phyloP scores from a whole-genome alignment of 2,888 invertebrate species.

The Harpagoxenus sublaevis region DNA sequence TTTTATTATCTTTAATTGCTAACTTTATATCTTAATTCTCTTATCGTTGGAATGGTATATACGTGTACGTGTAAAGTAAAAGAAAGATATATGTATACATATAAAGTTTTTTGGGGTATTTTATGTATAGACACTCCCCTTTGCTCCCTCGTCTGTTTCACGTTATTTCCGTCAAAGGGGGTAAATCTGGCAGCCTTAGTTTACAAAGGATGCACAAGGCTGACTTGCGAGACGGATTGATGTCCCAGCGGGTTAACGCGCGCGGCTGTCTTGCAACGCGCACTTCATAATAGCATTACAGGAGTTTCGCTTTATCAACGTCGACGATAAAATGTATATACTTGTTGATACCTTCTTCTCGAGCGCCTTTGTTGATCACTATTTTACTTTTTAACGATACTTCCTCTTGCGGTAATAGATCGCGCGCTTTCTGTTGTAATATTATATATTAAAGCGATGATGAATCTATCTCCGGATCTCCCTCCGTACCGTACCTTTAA shows the following conservation, averaged over 20 bases:
- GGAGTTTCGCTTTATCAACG: conserved; percentile 51
- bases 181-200: conserved; percentile 24
- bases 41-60: neutral
- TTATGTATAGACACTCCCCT: neutral
- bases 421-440: conserved; percentile 20
- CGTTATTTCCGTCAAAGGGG: conserved; percentile 22
- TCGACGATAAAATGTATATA: conserved; percentile 41
- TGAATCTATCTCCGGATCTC: conserved; percentile 10
- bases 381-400: conserved; percentile 25
- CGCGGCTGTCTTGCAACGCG: conserved; percentile 45
- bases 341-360: conserved; percentile 22
- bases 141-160: neutral
- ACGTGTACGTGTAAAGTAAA: neutral
- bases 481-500: neutral
- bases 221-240: conserved; percentile 48
- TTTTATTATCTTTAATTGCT: neutral
- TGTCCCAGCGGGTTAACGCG: conserved; percentile 45
- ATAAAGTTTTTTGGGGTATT: neutral
- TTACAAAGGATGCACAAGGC: conserved; percentile 33
- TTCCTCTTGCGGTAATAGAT: conserved; percentile 3
- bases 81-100: neutral
- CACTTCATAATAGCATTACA: conserved; percentile 48
- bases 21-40: neutral
- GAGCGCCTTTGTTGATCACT: neutral
- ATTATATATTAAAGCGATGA: conserved; percentile 29